Percentiles rank a stretch among this genome's conserved stretches.
Conservation (phyloP, 1,140 invertebrate species). For the Aphaenogaster floridana region DNA sequence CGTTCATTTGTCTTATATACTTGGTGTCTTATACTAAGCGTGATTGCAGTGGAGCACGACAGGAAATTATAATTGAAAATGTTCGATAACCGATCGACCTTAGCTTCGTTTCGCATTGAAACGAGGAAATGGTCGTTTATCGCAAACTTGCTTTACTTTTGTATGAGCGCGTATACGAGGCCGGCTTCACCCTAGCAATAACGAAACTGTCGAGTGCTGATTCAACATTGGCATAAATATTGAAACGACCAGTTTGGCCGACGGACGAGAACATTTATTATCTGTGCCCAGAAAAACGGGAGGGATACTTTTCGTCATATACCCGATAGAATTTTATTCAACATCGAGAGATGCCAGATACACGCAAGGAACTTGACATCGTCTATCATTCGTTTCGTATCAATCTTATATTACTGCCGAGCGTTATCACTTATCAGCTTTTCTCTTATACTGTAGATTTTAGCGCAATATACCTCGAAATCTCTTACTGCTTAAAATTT, state of each 20-base stretch:
- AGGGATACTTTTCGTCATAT: background rate
- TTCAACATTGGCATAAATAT: background rate
- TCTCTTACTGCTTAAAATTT: background rate
- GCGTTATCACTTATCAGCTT: background rate
- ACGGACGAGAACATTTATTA: background rate
- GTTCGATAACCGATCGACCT: conserved; percentile 70
- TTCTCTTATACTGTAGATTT: background rate
- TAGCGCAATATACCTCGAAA: background rate
- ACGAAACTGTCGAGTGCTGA: background rate
- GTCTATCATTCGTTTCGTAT: background rate
- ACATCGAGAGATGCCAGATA: background rate
- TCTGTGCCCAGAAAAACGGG: background rate
- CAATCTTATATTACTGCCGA: background rate
- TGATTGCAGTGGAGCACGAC: background rate
- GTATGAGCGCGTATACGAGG: background rate
- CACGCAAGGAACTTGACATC: background rate
- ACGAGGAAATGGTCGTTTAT: conserved; percentile 70
- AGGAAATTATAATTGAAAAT: conserved; percentile 24
- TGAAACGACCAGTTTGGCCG: background rate
- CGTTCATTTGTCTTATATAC: background rate
- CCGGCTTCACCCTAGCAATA: background rate
- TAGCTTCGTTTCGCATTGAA: conserved; percentile 64
- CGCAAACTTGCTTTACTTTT: conserved; percentile 66
- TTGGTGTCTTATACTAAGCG: background rate
- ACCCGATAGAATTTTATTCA: background rate